Conservation (phyloP, 2,888 invertebrate genomes). For the Ceraclea dissimilis region DNA sequence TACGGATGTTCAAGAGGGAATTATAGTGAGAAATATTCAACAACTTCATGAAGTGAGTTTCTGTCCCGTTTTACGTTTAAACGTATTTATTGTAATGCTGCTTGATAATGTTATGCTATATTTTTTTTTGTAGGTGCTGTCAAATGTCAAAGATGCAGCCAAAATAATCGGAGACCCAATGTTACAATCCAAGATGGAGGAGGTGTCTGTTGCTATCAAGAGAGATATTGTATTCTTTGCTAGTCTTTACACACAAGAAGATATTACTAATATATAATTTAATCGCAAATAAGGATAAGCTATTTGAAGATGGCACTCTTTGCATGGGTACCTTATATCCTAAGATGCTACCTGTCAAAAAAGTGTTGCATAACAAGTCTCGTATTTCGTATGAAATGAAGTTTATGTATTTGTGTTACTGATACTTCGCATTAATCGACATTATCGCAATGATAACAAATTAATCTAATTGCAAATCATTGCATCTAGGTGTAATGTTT, state of each 20-base stretch:
- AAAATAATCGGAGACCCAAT: constrained; percentile 88
- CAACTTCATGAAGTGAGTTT: constrained; percentile 78
- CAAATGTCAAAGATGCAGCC: constrained; percentile 87
- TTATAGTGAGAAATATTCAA: constrained; percentile 95
- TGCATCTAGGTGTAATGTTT: no score
- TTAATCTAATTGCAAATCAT: no score
- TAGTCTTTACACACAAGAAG: constrained; percentile 73
- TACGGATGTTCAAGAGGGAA: constrained; percentile 94
- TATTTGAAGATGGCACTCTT: no score
- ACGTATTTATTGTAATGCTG: neutral
- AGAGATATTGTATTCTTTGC: constrained; percentile 97
- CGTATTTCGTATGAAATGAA: no score
- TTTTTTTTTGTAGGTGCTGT: constrained; percentile 28
- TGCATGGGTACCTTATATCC: no score
- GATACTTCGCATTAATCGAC: no score
- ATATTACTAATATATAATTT: constrained; percentile 12
- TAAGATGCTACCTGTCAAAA: no score
- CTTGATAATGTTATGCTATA: no score
- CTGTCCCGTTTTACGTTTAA: neutral
- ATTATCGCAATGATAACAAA: no score
- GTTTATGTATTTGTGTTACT: no score
- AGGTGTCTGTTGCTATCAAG: constrained; percentile 86
- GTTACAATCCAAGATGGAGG: constrained; percentile 90
- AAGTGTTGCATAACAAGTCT: no score
- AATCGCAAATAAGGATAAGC: no score